These are phyloP conservation scores for Campoletis sonorensis DNA, from an alignment of 1,140 invertebrate species.

Conservation along the genomic window DNA sequence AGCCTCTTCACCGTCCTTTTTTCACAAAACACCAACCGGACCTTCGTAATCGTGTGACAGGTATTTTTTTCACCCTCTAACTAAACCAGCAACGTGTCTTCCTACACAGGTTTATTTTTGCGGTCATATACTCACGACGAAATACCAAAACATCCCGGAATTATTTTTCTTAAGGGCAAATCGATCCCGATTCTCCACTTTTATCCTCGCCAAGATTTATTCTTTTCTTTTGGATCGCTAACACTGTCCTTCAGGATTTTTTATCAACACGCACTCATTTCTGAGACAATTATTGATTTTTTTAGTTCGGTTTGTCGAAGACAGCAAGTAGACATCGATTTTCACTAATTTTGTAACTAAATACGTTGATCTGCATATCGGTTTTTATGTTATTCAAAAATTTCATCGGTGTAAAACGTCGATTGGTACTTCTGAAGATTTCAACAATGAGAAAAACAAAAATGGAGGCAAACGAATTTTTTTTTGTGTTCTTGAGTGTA, in stretches of 20 bases:
- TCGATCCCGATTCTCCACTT: background rate
- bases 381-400: too few relatives aligned
- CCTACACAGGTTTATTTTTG: background rate
- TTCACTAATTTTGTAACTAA: too few relatives aligned
- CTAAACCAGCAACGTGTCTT: background rate
- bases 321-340: too few relatives aligned
- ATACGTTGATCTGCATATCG: background rate
- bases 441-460: too few relatives aligned
- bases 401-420: too few relatives aligned
- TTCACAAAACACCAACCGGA: conserved; percentile 51
- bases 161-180: conserved; percentile 48
- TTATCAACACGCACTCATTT: too few relatives aligned
- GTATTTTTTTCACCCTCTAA: conserved; percentile 52
- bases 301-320: too few relatives aligned
- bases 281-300: too few relatives aligned
- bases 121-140: background rate
- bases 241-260: too few relatives aligned
- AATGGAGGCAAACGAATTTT: too few relatives aligned
- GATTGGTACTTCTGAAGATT: too few relatives aligned
- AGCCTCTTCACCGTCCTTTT: conserved; percentile 3
- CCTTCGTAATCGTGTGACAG: conserved; percentile 57
- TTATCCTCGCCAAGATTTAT: background rate
- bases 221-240: background rate
- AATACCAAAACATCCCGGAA: conserved; percentile 9
- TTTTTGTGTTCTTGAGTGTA: too few relatives aligned